A percentile compares a stretch with the other conserved stretches of the same genome.
These are phyloP conservation scores for Clarias batrachus DNA, from an alignment of 2,113 vertebrate genomes.

Conservation along the genomic window DNA sequence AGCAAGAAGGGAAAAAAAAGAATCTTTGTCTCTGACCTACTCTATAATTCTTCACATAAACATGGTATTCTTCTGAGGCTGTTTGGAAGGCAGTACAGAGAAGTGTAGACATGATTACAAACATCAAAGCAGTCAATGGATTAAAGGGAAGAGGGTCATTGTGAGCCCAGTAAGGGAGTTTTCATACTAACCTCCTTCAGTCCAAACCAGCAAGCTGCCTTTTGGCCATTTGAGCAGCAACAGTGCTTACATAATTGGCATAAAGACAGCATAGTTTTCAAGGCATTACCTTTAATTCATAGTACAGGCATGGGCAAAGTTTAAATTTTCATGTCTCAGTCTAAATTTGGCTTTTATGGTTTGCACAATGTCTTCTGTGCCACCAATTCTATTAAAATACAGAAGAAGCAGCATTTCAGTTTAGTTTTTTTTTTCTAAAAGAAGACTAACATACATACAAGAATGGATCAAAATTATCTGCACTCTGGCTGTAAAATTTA, in stretches of 20 bases:
- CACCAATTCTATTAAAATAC: not conserved
- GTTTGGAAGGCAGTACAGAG: not conserved
- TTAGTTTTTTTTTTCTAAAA: too few species aligned
- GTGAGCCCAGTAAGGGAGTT: not conserved
- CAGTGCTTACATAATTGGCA: not conserved
- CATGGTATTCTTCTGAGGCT: not conserved
- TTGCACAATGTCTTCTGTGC: not conserved
- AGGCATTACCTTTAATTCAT: not conserved
- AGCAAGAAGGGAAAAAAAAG: not conserved
- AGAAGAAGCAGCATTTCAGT: not conserved
- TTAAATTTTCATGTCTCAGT: not conserved
- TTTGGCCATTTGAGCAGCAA: not conserved
- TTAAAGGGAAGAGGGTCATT: constrained; percentile 7
- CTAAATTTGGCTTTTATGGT: not conserved
- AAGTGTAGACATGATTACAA: not conserved
- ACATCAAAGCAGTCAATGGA: constrained; percentile 9
- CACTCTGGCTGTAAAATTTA: too few species aligned
- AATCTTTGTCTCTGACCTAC: not conserved
- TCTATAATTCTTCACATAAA: not conserved
- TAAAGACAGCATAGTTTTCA: not conserved
- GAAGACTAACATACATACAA: too few species aligned
- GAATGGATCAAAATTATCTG: too few species aligned
- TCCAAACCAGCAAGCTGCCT: not conserved
- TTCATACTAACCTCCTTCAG: not conserved
- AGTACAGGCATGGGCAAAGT: not conserved